Evolutionary conservation across 2,888 invertebrate genomes (phyloP).

Genomic region (Tiphia femorata): DNA sequence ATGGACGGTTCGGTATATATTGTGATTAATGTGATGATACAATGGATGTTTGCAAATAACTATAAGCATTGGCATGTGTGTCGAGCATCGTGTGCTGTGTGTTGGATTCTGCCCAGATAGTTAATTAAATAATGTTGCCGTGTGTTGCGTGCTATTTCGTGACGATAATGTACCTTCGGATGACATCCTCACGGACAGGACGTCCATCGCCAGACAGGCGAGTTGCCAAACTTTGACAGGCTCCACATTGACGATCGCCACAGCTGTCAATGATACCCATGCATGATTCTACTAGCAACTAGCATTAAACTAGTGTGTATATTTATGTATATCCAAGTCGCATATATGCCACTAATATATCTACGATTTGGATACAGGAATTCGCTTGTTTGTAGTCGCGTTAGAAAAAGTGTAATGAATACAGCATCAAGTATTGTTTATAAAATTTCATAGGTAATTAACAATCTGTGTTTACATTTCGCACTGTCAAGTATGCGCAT

Average conservation of each 20-base stretch:
- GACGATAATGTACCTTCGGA: constrained; percentile 61
- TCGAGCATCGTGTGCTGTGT: not conserved
- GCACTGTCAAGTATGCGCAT: too few relatives aligned
- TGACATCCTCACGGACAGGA: constrained; percentile 63
- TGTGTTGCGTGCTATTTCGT: constrained; percentile 25
- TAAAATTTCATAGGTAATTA: too few relatives aligned
- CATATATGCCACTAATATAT: not conserved
- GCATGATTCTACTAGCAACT: constrained; percentile 57
- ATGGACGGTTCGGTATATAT: not conserved
- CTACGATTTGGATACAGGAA: not conserved
- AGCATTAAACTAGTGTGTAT: constrained; percentile 27
- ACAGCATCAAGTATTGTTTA: too few relatives aligned
- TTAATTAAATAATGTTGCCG: constrained; percentile 10
- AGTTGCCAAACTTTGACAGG: constrained; percentile 65
- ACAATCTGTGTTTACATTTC: too few relatives aligned
- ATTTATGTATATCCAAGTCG: constrained; percentile 9
- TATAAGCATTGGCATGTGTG: not conserved
- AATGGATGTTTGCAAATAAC: too few relatives aligned
- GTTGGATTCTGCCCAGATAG: not conserved
- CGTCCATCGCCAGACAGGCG: constrained; percentile 65
- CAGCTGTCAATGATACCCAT: constrained; percentile 64
- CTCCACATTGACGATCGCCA: constrained; percentile 64
- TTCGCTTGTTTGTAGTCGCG: not conserved
- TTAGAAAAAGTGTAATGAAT: too few relatives aligned
- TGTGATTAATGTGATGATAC: not conserved